Conservation (phyloP, 2,888 invertebrate genomes). For the Tuberolachnus salignus region DNA sequence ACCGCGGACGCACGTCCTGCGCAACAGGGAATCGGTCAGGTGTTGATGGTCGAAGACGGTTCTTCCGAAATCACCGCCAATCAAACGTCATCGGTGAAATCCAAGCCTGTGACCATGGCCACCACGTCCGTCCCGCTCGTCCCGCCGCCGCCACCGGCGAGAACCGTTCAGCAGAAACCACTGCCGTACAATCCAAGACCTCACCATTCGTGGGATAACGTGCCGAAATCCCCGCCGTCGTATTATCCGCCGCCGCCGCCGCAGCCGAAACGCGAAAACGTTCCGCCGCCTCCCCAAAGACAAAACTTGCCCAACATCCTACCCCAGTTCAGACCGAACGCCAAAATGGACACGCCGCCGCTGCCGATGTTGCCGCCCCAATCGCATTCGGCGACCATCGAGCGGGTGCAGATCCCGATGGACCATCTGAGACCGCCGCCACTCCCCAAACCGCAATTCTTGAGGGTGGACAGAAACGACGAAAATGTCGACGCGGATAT, state of each 20-base stretch:
- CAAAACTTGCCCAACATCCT: constrained; percentile 70
- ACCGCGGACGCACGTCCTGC: constrained; percentile 47
- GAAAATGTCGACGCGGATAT: constrained; percentile 57
- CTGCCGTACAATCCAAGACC: constrained; percentile 62
- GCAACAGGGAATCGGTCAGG: constrained; percentile 59
- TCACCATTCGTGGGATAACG: constrained; percentile 64
- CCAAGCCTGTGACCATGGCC: constrained; percentile 34
- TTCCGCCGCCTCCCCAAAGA: constrained; percentile 26
- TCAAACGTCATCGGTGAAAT: constrained; percentile 29
- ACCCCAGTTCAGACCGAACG: constrained; percentile 75
- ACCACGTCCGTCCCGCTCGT: constrained; percentile 39
- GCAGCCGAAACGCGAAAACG: constrained; percentile 31
- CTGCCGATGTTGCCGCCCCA: constrained; percentile 41
- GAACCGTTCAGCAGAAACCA: constrained; percentile 55
- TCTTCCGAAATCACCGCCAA: constrained; percentile 46
- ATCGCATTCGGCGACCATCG: constrained; percentile 46
- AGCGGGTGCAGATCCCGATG: constrained; percentile 60
- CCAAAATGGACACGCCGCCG: constrained; percentile 61
- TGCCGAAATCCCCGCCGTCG: constrained; percentile 56
- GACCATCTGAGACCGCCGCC: constrained; percentile 66
- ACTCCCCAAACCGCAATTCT: constrained; percentile 58
- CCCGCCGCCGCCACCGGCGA: constrained; percentile 49
- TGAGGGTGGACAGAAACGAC: constrained; percentile 59
- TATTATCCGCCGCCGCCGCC: constrained; percentile 47
- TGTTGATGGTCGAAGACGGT: constrained; percentile 59